These are phyloP conservation scores for Drosophila punjabiensis DNA, from an alignment of 1,140 invertebrate genomes.

Conservation along the genomic window DNA sequence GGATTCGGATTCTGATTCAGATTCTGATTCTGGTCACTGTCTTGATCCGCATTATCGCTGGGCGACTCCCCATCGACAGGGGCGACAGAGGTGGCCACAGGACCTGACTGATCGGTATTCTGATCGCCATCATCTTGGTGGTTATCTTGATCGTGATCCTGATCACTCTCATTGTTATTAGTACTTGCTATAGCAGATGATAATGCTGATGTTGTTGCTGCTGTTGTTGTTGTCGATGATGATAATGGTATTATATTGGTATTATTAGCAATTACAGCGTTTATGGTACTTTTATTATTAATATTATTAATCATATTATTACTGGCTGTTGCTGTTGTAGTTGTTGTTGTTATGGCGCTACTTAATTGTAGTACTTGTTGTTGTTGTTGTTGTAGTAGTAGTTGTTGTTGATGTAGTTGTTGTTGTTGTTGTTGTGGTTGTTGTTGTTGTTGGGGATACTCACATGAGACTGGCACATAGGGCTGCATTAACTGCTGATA, in stretches of 20 bases:
- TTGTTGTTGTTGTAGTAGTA: slow-evolving; percentile 67
- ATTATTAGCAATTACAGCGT: slow-evolving; percentile 75
- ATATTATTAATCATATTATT: slow-evolving; percentile 72
- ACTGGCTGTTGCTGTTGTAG: slow-evolving; percentile 72
- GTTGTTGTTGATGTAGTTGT: slow-evolving; percentile 40
- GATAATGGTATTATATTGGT: slow-evolving; percentile 50
- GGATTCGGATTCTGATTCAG: slow-evolving; percentile 19
- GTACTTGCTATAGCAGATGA: slow-evolving; percentile 19
- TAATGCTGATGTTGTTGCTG: slow-evolving; percentile 22
- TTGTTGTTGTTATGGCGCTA: slow-evolving; percentile 68
- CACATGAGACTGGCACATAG: slow-evolving; percentile 96
- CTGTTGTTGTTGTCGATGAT: slow-evolving; percentile 50
- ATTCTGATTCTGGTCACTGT: slow-evolving; percentile 37
- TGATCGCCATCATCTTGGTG: slow-evolving; percentile 15
- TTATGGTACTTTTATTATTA: slow-evolving; percentile 59
- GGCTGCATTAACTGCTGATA: slow-evolving; percentile 99
- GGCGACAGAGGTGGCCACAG: neutral
- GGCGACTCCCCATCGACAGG: slow-evolving; percentile 18
- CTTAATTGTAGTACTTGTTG: slow-evolving; percentile 70
- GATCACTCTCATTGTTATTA: slow-evolving; percentile 29
- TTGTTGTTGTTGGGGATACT: slow-evolving; percentile 89
- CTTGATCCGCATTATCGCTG: slow-evolving; percentile 28
- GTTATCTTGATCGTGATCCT: slow-evolving; percentile 10
- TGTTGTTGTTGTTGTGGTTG: slow-evolving; percentile 66
- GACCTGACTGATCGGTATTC: slow-evolving; percentile 2